Evolutionary conservation across 2,113 vertebrate species (phyloP), one percentile per base, ranked within the genome.

Genomic region (Erpornis zantholeuca): DNA sequence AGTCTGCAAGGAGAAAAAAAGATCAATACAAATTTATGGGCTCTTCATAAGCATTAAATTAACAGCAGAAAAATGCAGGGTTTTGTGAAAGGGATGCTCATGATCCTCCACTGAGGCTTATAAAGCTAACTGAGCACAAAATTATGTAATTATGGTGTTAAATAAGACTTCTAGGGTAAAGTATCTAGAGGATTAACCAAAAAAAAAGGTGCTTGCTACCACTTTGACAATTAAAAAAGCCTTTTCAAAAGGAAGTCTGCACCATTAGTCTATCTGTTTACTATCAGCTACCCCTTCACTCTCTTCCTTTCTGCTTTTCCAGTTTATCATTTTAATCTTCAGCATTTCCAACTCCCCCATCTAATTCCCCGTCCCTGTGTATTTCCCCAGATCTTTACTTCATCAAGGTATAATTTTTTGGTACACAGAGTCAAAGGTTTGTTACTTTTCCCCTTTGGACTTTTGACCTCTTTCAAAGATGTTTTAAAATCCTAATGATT

Each of bases 11-110:
- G 85, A 80, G 63, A 54, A 79, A 86, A 89, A 70, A 49, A 86
- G 78, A 96, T 97, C 97, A 86, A 95, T 97, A 94, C 85, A 83
- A 94, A 96, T 88, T 86, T 88, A 96, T 92, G 85, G 95, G 87
- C 90, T 96, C 87, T 96, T 96, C 90, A 94, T 96, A 97, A 97
- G 80, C 94, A 95, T 93, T 95, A 96, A 97, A 89, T 88, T 78
- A 97, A 82, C 35, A 85, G 56, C 49, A n/a, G 71, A 52, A 86
- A 96, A 97, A 90, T 53, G 70, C 83, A 93, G 42, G 9, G 10
- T 53, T 83, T 65, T 56, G 22, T 64, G 35, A 56, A 76, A 75
- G 38, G 52, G 76, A 73, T 77, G 59, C 18, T 66, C 53, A n/a
- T 47, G 42, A 77, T 53, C 52, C 65, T 93, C 69, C 79, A 84